Percentiles rank a stretch among this genome's conserved stretches.
Evolutionary conservation across 2,888 invertebrate species (phyloP).

Genomic region (Ectobius pallidus): DNA sequence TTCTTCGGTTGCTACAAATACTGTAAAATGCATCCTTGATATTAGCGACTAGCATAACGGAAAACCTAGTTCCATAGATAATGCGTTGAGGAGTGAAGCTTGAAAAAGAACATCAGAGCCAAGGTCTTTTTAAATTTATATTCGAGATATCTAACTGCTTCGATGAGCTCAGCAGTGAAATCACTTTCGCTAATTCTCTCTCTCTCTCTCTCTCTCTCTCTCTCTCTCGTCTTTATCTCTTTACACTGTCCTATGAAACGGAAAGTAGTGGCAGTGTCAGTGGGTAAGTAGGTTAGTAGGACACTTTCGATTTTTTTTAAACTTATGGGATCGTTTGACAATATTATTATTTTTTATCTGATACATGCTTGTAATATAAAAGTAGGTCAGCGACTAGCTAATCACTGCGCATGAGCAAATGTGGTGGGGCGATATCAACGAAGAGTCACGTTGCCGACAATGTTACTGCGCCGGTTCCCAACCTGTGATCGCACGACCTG

Average conservation of each 20-base stretch:
- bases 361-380: neutral
- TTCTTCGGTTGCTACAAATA: no score
- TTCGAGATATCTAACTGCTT: no score
- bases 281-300: constrained; percentile 71
- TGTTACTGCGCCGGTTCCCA: no score
- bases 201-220: neutral
- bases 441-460: neutral
- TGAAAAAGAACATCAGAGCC: no score
- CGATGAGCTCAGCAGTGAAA: neutral
- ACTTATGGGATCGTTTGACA: constrained; percentile 48
- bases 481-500: no score
- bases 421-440: neutral
- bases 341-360: constrained; percentile 43
- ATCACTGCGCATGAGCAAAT: constrained; percentile 2
- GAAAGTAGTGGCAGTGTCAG: constrained; percentile 61
- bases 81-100: no score
- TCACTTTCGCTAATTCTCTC: constrained; percentile 20
- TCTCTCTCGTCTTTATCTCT: no score
- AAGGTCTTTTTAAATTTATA: no score
- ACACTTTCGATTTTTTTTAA: constrained; percentile 55
- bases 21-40: no score
- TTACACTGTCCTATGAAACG: constrained; percentile 51
- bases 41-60: no score
- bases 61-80: no score
- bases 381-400: neutral